phyloP scores from a whole-genome alignment of 2,888 invertebrate genomes.

The Phyllotreta cruciferae region DNA sequence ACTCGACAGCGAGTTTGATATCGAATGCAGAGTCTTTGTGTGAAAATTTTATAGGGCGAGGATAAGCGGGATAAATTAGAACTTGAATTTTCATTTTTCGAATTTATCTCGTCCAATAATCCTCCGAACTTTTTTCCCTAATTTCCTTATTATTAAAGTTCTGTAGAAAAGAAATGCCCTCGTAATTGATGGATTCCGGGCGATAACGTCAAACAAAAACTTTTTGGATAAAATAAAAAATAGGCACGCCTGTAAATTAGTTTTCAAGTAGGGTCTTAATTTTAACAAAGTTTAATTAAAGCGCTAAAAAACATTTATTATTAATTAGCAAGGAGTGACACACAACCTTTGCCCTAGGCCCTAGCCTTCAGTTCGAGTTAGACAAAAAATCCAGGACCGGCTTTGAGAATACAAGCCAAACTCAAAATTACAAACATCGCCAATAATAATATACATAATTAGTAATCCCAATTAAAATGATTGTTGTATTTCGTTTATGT shows the following conservation, averaged over 20 bases:
- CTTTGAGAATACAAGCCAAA: not conserved
- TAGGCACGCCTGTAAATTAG: constrained; percentile 26
- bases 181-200: constrained; percentile 25
- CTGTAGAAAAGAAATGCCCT: constrained; percentile 24
- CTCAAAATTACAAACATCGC: no score
- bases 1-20: not conserved
- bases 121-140: constrained; percentile 18
- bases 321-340: constrained; percentile 25
- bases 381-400: not conserved
- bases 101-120: constrained; percentile 25
- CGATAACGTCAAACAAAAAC: constrained; percentile 29
- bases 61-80: constrained; percentile 17
- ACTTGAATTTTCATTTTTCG: constrained; percentile 20
- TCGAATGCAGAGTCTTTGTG: not conserved
- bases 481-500: no score
- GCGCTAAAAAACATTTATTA: constrained; percentile 21
- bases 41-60: not conserved
- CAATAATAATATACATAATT: no score
- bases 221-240: constrained; percentile 27
- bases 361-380: not conserved
- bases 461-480: no score
- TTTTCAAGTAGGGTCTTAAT: constrained; percentile 26
- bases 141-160: constrained; percentile 27
- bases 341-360: constrained; percentile 11
- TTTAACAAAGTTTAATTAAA: constrained; percentile 30